Evolutionary conservation across 2,888 invertebrate species (phyloP).

Genomic region (Oscheius onirici): DNA sequence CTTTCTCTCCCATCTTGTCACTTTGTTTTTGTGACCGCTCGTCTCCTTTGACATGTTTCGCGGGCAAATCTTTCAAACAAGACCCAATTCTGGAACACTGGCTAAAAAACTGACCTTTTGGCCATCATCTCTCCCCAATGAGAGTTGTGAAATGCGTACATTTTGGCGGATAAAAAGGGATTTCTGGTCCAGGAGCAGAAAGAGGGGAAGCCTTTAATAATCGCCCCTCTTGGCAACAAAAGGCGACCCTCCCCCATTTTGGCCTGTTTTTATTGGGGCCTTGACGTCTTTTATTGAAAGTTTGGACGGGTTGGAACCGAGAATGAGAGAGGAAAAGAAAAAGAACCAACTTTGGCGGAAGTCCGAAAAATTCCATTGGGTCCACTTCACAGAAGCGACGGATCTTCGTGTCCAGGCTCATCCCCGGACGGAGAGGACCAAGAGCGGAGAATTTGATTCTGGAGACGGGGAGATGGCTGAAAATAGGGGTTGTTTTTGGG

Average conservation of each 20-base stretch:
- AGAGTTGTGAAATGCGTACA: too few species aligned
- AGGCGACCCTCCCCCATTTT: not conserved
- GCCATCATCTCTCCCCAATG: too few species aligned
- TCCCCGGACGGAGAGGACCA: not conserved
- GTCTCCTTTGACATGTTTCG: too few species aligned
- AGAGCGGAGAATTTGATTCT: too few species aligned
- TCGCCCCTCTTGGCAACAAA: not conserved
- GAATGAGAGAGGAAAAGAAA: not conserved
- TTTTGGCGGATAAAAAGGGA: too few species aligned
- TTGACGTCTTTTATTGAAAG: not conserved
- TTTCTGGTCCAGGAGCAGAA: not conserved
- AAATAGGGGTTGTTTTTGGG: too few species aligned
- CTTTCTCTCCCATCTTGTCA: not conserved
- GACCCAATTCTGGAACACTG: too few species aligned
- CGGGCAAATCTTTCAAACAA: too few species aligned
- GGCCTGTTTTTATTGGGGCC: too few species aligned
- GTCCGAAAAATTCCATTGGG: conserved; percentile 32
- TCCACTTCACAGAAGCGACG: conserved; percentile 31
- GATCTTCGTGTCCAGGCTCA: conserved; percentile 31
- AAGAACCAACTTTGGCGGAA: conserved; percentile 27
- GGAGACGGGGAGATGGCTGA: too few species aligned
- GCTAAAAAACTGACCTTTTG: too few species aligned
- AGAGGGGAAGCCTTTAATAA: not conserved
- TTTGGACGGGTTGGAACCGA: not conserved
- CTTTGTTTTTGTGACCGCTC: too few species aligned